Conservation (phyloP, 2,797 vertebrate genomes). For the Picus viridis region DNA sequence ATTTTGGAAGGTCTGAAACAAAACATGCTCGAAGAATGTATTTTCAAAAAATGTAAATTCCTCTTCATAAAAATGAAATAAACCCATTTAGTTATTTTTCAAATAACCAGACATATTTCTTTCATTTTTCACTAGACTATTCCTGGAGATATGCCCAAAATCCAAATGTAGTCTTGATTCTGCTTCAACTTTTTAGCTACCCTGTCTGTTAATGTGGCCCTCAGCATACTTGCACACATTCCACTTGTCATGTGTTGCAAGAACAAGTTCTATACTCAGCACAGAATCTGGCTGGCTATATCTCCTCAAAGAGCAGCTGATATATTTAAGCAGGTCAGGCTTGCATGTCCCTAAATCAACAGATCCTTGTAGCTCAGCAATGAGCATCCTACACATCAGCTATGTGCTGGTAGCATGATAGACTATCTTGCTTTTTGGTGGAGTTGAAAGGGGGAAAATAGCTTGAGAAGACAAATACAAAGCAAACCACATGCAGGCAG, state of each 20-base stretch:
- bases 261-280: background rate
- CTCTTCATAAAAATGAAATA: background rate
- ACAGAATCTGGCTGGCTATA: background rate
- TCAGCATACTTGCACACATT: background rate
- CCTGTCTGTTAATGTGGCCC: background rate
- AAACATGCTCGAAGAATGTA: background rate
- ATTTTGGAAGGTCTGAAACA: constrained; percentile 5
- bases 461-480: background rate
- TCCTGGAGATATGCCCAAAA: background rate
- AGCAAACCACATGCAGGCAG: background rate
- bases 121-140: background rate
- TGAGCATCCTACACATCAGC: background rate
- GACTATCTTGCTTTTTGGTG: background rate
- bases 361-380: background rate
- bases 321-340: background rate
- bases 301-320: background rate
- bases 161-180: background rate
- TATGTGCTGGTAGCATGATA: background rate
- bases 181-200: background rate
- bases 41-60: background rate
- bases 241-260: background rate
- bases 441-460: background rate
- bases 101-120: background rate
- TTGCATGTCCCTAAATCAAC: background rate
- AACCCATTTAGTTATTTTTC: background rate